phyloP scores from a whole-genome alignment of 53 echinoderm and acorn worm genomes.

The Mesocentrotus franciscanus region DNA sequence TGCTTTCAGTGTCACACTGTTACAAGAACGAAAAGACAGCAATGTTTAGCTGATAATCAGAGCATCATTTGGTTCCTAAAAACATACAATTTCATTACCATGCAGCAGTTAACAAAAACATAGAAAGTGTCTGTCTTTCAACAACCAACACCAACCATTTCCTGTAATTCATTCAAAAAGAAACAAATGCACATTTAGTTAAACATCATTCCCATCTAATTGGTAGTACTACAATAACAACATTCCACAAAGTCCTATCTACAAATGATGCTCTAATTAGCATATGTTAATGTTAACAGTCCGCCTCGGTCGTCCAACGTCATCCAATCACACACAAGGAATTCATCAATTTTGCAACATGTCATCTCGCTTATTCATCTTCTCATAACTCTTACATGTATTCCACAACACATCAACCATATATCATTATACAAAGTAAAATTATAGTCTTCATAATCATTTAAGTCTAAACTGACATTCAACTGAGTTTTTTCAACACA shows the following conservation, averaged over 20 bases:
- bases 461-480: background rate
- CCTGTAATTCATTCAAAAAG: conserved; percentile 25
- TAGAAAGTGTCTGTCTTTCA: background rate
- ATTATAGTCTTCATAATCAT: conserved; percentile 10
- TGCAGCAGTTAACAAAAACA: background rate
- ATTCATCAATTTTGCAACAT: conserved; percentile 23
- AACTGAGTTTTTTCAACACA: conserved; percentile 49
- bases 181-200: background rate
- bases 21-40: conserved; percentile 32
- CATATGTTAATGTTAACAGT: conserved; percentile 55
- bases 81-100: conserved; percentile 15
- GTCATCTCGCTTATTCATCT: background rate
- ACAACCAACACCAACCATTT: background rate
- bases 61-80: conserved; percentile 59
- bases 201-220: conserved; percentile 8
- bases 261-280: conserved; percentile 62
- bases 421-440: background rate
- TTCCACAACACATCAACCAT: conserved; percentile 11
- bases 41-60: conserved; percentile 12
- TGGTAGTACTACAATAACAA: conserved; percentile 33
- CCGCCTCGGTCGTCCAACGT: conserved; percentile 51
- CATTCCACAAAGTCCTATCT: conserved; percentile 47
- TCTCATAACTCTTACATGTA: conserved; percentile 28
- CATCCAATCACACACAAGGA: conserved; percentile 52
- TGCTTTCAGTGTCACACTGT: background rate